Percentiles rank a stretch among this genome's conserved stretches.
Evolutionary conservation across 2,113 vertebrate species (phyloP).

Genomic region (Cyphotilapia sp.): DNA sequence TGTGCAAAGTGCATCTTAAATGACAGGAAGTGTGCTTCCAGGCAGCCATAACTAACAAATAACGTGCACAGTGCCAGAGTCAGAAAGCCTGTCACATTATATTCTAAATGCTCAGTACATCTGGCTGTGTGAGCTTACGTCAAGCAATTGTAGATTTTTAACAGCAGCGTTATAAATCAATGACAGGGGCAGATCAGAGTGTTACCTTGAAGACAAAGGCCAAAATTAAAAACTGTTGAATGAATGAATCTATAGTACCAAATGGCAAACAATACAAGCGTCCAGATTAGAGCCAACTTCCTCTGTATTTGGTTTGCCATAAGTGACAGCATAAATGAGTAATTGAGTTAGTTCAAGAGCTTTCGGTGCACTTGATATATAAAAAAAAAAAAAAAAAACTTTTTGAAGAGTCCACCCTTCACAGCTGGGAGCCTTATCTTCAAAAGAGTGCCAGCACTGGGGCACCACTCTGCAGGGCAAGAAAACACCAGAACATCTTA

Average conservation of each 20-base stretch:
- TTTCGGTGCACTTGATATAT: background rate
- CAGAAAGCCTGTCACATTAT: background rate
- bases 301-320: background rate
- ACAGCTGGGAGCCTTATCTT: slow-evolving; percentile 8
- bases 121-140: background rate
- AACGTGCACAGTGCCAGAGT: background rate
- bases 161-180: background rate
- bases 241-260: background rate
- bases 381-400: background rate
- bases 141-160: background rate
- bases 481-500: slow-evolving; percentile 34
- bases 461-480: background rate
- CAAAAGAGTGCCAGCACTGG: background rate
- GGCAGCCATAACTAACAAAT: background rate
- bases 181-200: background rate
- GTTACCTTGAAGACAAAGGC: background rate
- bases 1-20: background rate
- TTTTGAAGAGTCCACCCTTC: background rate
- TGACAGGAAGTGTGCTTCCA: background rate
- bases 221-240: background rate
- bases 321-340: background rate
- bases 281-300: background rate
- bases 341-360: background rate
- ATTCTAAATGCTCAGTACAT: background rate
- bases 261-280: background rate